Conservation (phyloP, 1,140 invertebrate genomes). For the Caligus rogercresseyi region DNA sequence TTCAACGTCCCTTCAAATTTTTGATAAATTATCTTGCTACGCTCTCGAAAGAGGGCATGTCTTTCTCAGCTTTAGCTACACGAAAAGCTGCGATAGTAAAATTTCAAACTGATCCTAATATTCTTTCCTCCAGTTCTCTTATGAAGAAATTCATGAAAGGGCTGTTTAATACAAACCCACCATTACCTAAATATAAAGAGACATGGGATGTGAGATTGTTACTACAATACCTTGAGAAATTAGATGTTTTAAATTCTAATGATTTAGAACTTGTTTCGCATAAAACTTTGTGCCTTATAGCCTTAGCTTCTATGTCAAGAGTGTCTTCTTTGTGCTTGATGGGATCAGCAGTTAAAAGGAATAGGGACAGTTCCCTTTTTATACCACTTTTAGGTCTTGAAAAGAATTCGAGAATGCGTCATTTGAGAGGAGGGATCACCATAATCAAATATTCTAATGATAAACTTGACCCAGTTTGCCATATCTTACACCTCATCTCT, state of each 20-base stretch:
- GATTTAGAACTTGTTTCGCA: not conserved
- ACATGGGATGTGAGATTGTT: not conserved
- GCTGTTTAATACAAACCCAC: not conserved
- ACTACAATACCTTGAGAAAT: not conserved
- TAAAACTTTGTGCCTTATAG: not conserved
- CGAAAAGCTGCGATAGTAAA: not conserved
- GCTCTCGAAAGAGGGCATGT: not conserved
- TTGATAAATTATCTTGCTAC: not conserved
- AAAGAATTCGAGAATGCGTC: too few relatives aligned
- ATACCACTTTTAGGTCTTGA: too few relatives aligned
- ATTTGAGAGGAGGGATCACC: too few relatives aligned
- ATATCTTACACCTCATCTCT: too few relatives aligned
- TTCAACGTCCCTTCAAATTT: not conserved
- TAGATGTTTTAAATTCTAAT: not conserved
- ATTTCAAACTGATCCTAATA: not conserved
- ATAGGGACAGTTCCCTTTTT: not conserved
- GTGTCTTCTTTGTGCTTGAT: not conserved
- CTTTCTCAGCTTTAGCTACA: not conserved
- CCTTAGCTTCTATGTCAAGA: not conserved
- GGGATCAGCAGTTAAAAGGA: not conserved
- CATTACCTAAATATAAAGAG: not conserved
- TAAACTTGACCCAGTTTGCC: too few relatives aligned
- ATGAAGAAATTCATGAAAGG: not conserved
- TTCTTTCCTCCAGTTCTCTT: not conserved
- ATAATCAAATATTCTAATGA: too few relatives aligned